phyloP scores from a whole-genome alignment of 2,113 vertebrate species.

The Tringa solitaria region DNA sequence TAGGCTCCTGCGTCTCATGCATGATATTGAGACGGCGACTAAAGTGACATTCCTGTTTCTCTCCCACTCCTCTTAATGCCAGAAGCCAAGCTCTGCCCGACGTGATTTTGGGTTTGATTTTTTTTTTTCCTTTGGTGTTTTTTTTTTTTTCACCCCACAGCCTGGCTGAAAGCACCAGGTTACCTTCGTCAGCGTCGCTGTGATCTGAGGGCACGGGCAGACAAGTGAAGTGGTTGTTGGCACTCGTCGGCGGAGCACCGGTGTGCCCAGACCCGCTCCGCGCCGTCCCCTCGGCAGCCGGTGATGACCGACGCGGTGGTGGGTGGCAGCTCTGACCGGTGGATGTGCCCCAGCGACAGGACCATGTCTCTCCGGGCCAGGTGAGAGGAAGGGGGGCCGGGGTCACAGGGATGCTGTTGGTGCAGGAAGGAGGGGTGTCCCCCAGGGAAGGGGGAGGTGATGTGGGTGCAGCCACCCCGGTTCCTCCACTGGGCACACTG shows the following conservation, averaged over 20 bases:
- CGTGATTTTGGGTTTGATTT: accelerated
- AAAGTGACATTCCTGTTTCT: neutral
- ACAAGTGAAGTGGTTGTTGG: accelerated
- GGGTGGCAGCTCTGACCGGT: constrained; percentile 81
- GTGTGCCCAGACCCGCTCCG: accelerated
- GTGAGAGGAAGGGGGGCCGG: constrained; percentile 66
- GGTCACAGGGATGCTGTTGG: neutral
- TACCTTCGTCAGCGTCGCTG: accelerated
- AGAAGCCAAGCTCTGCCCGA: accelerated
- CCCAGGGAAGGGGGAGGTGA: accelerated
- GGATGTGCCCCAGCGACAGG: constrained; percentile 84
- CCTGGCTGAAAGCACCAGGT: neutral
- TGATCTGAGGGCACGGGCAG: neutral
- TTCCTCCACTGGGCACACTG: accelerated
- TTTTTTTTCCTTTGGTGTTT: too few relatives aligned
- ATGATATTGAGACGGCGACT: accelerated
- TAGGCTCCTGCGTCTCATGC: neutral
- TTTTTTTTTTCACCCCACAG: accelerated
- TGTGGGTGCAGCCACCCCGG: accelerated
- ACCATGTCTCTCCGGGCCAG: constrained; percentile 79
- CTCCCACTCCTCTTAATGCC: neutral
- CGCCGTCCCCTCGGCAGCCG: neutral
- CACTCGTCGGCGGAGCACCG: accelerated
- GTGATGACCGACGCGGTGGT: constrained; percentile 89
- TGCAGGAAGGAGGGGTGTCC: neutral